phyloP scores from a whole-genome alignment of 2,113 vertebrate species.

The Cariama cristata region DNA sequence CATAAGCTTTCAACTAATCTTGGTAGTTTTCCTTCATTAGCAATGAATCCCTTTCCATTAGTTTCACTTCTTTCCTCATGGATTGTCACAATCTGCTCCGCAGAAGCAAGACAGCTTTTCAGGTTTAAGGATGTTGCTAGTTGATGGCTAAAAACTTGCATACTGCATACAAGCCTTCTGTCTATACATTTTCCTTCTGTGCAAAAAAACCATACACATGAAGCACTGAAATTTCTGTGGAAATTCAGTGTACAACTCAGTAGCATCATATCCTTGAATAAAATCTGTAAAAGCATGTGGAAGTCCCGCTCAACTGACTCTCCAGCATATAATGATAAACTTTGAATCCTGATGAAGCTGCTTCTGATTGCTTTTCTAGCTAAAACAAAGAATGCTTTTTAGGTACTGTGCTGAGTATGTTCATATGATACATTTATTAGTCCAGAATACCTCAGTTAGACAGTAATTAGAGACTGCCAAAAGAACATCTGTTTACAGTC shows the following conservation, averaged over 20 bases:
- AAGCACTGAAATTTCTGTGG: background rate
- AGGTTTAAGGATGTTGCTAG: background rate
- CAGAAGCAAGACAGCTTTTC: background rate
- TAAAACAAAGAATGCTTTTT: background rate
- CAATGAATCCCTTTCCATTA: background rate
- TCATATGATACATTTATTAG: background rate
- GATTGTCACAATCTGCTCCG: background rate
- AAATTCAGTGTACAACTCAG: background rate
- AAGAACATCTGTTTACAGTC: background rate
- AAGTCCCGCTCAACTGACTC: background rate
- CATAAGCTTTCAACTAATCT: background rate
- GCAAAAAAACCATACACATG: accelerated
- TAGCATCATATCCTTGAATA: background rate
- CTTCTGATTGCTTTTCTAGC: background rate
- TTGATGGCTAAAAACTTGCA: background rate
- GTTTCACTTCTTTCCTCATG: background rate
- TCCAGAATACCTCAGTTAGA: background rate
- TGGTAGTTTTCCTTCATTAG: background rate
- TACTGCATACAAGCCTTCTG: background rate
- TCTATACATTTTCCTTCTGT: background rate
- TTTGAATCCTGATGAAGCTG: background rate
- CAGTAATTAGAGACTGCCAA: background rate
- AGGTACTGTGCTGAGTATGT: background rate
- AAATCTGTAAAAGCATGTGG: background rate
- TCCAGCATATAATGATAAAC: background rate